Base-by-base conservation (phyloP, 2,113 vertebrate species). In the Myotis brandtii region DNA sequence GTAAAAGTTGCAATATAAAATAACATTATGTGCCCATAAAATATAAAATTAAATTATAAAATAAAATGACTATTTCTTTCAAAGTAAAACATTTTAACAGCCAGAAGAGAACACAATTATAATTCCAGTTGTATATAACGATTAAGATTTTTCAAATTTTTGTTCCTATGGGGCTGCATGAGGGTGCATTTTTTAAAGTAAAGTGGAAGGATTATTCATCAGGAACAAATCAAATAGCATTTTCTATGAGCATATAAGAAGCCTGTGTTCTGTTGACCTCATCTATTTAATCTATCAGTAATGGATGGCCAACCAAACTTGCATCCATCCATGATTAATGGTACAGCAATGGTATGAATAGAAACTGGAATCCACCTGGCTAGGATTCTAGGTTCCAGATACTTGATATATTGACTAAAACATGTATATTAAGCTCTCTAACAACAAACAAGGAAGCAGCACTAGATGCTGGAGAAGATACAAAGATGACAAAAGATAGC, bases 21-120 rank as follows among this genome's bases (percentile, higher is more conserved):
- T 95, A 93, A 91, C 73, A 93, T 75, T 91, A 96, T 86, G 34
- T 93, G 91, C 77, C 82, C 85, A 95, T 86, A 92, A 96, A 88
- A 86, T 88, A 91, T 72, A 95, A 77, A 95, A 97, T 97, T 94
- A 95, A 97, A 88, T 96, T 95, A 85, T 91, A 96, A 96, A 96
- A 90, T 87, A 95, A 96, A 96, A 79, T 50, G 69, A 88, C 91
- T 54, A 66, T 27, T 91, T 89, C 91, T 86, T 27, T 10, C 30
- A 56, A 95, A 95, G 76, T 52, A 96, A 82, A 77, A 94, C 32
- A 94, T 93, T 93, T 72, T 82, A 91, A 94, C 46, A 91, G 17
- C 21, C 62, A 82, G 72, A 86, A 90, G 54, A 95, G 89, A 94
- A 95, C 77, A 86, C 62, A 96, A 94, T 95, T 86, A 94, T 34